phyloP scores from a whole-genome alignment of 2,888 invertebrate species.

The Ditula angustiorana region DNA sequence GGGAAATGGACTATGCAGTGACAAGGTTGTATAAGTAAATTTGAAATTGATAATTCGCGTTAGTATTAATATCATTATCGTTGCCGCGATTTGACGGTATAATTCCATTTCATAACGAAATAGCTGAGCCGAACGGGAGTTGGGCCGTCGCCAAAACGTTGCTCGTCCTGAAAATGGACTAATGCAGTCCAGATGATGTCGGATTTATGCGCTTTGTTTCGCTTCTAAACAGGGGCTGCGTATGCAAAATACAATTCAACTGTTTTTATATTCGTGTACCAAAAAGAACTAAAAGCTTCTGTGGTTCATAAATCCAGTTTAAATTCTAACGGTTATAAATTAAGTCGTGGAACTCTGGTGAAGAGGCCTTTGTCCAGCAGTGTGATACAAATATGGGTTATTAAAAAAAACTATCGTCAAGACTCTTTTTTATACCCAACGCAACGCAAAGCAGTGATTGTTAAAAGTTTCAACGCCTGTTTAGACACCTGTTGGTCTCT shows the following conservation, averaged over 20 bases:
- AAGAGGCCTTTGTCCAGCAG: too few relatives aligned
- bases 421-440: too few relatives aligned
- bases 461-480: too few relatives aligned
- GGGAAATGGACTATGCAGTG: background rate
- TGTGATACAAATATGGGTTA: too few relatives aligned
- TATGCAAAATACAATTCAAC: background rate
- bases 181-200: constrained; percentile 12
- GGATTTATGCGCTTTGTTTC: constrained; percentile 13
- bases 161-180: constrained; percentile 18
- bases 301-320: too few relatives aligned
- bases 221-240: background rate
- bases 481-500: too few relatives aligned
- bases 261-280: too few relatives aligned
- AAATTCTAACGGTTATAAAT: too few relatives aligned
- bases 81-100: constrained; percentile 9
- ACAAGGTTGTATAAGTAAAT: background rate
- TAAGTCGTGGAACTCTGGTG: too few relatives aligned
- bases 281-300: too few relatives aligned
- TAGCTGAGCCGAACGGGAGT: constrained; percentile 3
- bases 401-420: too few relatives aligned
- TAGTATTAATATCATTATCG: background rate
- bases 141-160: constrained; percentile 10
- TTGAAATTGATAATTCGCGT: background rate
- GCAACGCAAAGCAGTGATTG: too few relatives aligned
- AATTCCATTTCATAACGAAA: constrained; percentile 10